These are phyloP conservation scores for Plusia festucae DNA, from an alignment of 2,888 invertebrate genomes.

Conservation along the genomic window DNA sequence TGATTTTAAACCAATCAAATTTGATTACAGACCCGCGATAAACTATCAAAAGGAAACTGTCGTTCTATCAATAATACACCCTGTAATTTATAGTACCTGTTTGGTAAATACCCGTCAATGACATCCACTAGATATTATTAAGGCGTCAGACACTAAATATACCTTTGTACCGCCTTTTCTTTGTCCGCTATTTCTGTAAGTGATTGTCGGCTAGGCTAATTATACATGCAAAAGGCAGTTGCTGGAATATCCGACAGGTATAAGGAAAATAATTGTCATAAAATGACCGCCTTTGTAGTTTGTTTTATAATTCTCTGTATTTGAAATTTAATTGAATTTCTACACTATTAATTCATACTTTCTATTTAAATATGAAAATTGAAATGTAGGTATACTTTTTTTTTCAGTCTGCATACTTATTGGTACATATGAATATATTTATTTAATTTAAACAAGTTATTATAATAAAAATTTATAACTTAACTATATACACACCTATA, in stretches of 20 bases:
- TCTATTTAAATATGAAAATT: background rate
- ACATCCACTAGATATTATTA: slow-evolving; percentile 2
- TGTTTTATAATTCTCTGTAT: slow-evolving; percentile 28
- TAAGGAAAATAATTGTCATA: slow-evolving; percentile 30
- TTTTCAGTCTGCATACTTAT: no score
- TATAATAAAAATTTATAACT: background rate
- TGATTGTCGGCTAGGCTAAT: slow-evolving; percentile 47
- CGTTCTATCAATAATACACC: slow-evolving; percentile 19
- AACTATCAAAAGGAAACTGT: slow-evolving; percentile 26
- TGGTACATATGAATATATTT: no score
- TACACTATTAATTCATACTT: background rate
- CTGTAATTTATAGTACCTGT: slow-evolving; percentile 49
- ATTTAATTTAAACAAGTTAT: no score
- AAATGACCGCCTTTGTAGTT: slow-evolving; percentile 25
- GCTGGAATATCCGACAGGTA: slow-evolving; percentile 40
- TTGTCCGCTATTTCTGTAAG: slow-evolving; percentile 40
- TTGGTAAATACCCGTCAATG: slow-evolving; percentile 42
- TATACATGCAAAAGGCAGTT: slow-evolving; percentile 47
- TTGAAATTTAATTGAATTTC: slow-evolving; percentile 11
- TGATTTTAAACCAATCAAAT: slow-evolving; percentile 8
- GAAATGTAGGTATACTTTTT: no score
- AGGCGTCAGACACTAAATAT: slow-evolving; percentile 47
- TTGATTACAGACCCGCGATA: slow-evolving; percentile 39
- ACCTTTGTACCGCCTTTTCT: slow-evolving; percentile 45
- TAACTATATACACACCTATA: no score